Percentiles rank a stretch among this genome's conserved stretches.
These are phyloP conservation scores for Periplaneta americana DNA, from an alignment of 1,140 invertebrate genomes.

Conservation along the genomic window DNA sequence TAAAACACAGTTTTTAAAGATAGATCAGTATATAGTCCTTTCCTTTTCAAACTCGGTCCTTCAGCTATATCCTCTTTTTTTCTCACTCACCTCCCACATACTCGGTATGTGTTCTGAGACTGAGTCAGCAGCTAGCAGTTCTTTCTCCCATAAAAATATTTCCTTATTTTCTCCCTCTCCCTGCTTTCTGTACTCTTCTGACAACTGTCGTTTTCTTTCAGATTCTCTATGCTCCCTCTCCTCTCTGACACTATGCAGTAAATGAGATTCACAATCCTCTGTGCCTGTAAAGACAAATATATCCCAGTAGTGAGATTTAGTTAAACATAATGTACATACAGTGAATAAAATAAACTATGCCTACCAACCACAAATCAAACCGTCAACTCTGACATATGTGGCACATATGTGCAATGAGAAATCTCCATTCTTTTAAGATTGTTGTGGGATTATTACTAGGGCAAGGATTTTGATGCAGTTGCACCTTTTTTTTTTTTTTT, in stretches of 20 bases:
- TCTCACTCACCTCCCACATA: slow-evolving; percentile 9
- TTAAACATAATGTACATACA: no score
- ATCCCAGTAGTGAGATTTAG: no score
- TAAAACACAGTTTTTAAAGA: no score
- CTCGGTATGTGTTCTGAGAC: neutral
- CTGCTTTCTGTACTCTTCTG: neutral
- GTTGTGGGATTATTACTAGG: no score
- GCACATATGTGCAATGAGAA: no score
- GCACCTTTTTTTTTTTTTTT: no score
- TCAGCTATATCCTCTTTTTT: no score
- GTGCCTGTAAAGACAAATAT: neutral
- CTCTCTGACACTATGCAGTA: neutral
- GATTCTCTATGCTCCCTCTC: neutral
- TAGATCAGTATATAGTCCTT: no score
- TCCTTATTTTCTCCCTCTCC: neutral
- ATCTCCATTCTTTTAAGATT: no score
- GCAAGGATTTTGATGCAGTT: no score
- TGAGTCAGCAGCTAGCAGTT: neutral
- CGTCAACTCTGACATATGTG: no score
- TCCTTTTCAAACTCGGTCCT: no score
- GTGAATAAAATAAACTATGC: neutral
- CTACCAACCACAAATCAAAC: neutral
- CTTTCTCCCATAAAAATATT: neutral
- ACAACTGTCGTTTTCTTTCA: neutral
- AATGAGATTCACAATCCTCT: neutral